Conservation (phyloP, 2,113 vertebrate genomes). For the Hippopotamus amphibius region DNA sequence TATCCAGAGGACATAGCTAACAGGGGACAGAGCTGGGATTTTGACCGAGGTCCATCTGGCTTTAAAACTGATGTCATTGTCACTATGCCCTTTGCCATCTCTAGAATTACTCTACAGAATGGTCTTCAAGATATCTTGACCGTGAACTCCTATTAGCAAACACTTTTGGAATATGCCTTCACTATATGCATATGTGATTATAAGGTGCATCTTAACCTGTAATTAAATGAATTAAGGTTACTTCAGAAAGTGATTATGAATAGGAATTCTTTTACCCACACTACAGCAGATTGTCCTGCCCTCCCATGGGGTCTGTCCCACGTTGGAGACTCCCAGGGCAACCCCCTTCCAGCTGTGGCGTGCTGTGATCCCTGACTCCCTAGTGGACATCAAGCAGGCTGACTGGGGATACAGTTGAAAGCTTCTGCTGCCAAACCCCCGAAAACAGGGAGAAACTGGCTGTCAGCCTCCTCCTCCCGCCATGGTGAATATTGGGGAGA, state of each 20-base stretch:
- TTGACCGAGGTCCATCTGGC: neutral
- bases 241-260: neutral
- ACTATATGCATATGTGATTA: neutral
- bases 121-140: neutral
- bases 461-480: neutral
- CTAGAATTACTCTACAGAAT: neutral
- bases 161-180: neutral
- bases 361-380: neutral
- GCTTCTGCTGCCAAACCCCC: neutral
- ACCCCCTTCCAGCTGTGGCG: neutral
- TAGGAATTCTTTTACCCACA: neutral
- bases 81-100: neutral
- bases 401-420: neutral
- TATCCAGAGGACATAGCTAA: neutral
- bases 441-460: neutral
- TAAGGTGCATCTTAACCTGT: neutral
- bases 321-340: neutral
- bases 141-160: neutral
- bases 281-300: neutral
- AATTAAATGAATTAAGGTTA: neutral
- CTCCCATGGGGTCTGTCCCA: neutral
- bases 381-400: neutral
- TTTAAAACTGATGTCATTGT: neutral
- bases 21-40: neutral
- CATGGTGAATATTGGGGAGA: neutral